These are phyloP conservation scores for Callionymus lyra DNA, from an alignment of 2,113 vertebrate genomes.

Conservation along the genomic window DNA sequence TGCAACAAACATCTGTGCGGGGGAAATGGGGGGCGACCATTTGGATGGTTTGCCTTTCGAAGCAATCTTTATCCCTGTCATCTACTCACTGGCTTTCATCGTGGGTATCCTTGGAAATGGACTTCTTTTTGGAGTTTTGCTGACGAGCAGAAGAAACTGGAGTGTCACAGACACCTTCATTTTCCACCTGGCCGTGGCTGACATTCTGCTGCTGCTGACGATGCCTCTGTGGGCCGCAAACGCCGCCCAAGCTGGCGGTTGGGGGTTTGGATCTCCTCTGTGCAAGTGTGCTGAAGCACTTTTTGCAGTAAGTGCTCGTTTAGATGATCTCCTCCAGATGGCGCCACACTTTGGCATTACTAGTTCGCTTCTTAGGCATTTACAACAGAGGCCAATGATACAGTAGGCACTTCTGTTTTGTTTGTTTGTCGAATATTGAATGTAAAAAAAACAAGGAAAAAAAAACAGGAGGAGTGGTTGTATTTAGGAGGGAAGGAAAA, in stretches of 20 bases:
- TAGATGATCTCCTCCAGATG: no score
- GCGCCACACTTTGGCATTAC: no score
- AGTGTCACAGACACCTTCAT: slow-evolving; percentile 79
- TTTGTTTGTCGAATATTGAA: no score
- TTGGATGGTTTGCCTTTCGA: slow-evolving; percentile 50
- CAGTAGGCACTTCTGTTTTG: no score
- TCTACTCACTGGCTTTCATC: slow-evolving; percentile 68
- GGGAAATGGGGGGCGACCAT: slow-evolving; percentile 50
- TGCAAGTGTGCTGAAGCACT: slow-evolving; percentile 73
- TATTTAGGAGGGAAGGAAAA: no score
- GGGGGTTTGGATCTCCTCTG: slow-evolving; percentile 65
- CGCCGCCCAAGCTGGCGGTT: slow-evolving; percentile 31
- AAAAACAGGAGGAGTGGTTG: no score
- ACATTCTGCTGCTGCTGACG: slow-evolving; percentile 71
- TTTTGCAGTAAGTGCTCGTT: slow-evolving; percentile 60
- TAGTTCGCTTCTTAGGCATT: no score
- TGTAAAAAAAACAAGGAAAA: no score
- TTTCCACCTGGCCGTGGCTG: slow-evolving; percentile 73
- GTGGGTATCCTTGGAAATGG: slow-evolving; percentile 76
- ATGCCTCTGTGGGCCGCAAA: slow-evolving; percentile 75
- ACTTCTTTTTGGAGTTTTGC: slow-evolving; percentile 64
- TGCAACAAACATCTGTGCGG: background rate
- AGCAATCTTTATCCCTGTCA: slow-evolving; percentile 59
- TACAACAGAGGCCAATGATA: no score
- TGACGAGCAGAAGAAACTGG: slow-evolving; percentile 52